Conservation (phyloP, 2,888 invertebrate species). For the Arge pagana region DNA sequence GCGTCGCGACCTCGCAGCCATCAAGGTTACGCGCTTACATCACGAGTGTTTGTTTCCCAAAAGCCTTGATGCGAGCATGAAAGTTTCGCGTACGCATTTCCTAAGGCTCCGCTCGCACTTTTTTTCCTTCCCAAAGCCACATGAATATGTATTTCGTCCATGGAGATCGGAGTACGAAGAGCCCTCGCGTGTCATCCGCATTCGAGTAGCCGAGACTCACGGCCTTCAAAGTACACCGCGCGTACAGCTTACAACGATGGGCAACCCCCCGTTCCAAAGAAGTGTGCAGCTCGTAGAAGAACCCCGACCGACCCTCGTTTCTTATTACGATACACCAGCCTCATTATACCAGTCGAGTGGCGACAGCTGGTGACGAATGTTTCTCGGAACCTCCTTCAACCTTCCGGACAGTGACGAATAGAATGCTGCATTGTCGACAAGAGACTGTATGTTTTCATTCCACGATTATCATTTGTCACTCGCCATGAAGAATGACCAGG, state of each 20-base stretch:
- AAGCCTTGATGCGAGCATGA: no score
- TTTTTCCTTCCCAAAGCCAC: background rate
- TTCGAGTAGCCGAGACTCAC: no score
- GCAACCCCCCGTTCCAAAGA: no score
- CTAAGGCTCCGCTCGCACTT: background rate
- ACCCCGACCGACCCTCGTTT: constrained; percentile 8
- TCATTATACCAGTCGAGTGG: constrained; percentile 20
- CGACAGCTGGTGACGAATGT: constrained; percentile 42
- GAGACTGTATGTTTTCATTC: constrained; percentile 47
- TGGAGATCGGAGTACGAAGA: no score
- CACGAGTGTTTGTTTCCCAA: no score
- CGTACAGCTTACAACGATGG: no score
- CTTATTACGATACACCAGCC: constrained; percentile 19
- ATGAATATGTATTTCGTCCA: constrained; percentile 6
- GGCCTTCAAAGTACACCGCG: no score
- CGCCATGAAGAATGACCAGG: constrained; percentile 47
- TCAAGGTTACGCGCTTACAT: no score
- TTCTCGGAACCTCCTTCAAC: constrained; percentile 33
- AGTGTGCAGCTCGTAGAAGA: no score
- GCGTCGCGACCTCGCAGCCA: no score
- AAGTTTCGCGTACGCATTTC: no score
- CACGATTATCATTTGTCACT: constrained; percentile 51
- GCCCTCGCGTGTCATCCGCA: no score
- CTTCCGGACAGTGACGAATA: constrained; percentile 44
- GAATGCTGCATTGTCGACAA: constrained; percentile 40